These are phyloP conservation scores for Danio kyathit DNA, from an alignment of 2,797 vertebrate species.

Conservation along the genomic window DNA sequence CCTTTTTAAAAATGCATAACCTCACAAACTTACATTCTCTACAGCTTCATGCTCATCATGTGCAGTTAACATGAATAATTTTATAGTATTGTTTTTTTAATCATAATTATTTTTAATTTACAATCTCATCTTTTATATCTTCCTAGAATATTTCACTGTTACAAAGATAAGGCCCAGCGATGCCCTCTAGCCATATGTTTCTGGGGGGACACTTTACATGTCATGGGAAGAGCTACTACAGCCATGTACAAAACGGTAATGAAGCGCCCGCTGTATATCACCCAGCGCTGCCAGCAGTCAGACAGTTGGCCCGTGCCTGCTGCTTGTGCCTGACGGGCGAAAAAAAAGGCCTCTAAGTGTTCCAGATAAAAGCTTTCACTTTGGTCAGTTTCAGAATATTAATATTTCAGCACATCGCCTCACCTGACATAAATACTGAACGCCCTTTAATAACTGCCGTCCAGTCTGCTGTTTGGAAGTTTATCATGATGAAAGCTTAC, in stretches of 20 bases:
- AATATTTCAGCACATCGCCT: slow-evolving; percentile 81
- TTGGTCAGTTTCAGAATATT: slow-evolving; percentile 85
- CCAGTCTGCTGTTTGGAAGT: slow-evolving; percentile 86
- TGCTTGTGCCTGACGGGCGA: slow-evolving; percentile 71
- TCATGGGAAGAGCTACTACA: slow-evolving; percentile 75
- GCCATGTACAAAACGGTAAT: slow-evolving; percentile 73
- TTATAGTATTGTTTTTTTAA: too few species aligned
- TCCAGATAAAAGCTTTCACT: slow-evolving; percentile 83
- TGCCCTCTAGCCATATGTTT: slow-evolving; percentile 39
- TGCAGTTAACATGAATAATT: too few species aligned
- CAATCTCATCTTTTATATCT: slow-evolving; percentile 1
- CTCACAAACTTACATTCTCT: too few species aligned
- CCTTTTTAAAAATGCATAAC: too few species aligned
- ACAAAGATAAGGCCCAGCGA: slow-evolving; percentile 16
- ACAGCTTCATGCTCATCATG: too few species aligned
- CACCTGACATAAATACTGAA: slow-evolving; percentile 85
- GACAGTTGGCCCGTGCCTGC: slow-evolving; percentile 61
- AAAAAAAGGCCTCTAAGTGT: slow-evolving; percentile 69
- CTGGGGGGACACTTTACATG: slow-evolving; percentile 70
- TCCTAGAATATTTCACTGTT: slow-evolving; percentile 1
- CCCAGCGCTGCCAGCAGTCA: slow-evolving; percentile 59
- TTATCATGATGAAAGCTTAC: slow-evolving; percentile 84
- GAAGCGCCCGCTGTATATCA: slow-evolving; percentile 77
- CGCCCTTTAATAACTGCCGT: slow-evolving; percentile 79
- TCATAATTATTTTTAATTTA: too few species aligned